Evolutionary conservation across 92 coral and sea anemone species (phyloP).

Genomic region (Umimayanthus kanabou): DNA sequence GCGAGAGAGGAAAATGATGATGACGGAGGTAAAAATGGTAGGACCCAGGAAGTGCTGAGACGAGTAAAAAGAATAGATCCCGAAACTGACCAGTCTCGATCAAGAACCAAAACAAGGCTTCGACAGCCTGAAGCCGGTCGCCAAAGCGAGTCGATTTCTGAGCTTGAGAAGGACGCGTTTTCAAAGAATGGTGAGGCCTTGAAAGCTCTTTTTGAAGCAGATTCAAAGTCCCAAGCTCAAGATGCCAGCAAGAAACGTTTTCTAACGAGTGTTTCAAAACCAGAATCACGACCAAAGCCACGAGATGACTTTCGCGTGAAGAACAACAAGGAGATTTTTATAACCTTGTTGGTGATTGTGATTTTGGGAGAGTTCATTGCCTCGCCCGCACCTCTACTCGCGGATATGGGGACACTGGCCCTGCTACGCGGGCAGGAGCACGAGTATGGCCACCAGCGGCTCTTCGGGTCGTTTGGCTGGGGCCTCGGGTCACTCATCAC

Average conservation of each 20-base stretch:
- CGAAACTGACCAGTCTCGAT: background rate
- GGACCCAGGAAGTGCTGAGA: background rate
- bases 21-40: background rate
- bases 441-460: constrained; percentile 76
- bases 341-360: constrained; percentile 72
- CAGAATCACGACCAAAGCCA: constrained; percentile 55
- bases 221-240: background rate
- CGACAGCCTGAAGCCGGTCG: no score
- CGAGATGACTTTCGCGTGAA: constrained; percentile 72
- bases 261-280: background rate
- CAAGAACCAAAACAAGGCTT: background rate
- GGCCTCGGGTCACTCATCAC: constrained; percentile 76
- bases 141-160: background rate
- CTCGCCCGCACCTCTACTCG: constrained; percentile 87
- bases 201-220: background rate
- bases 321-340: constrained; percentile 71
- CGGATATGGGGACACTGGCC: constrained; percentile 79
- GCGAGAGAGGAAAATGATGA: background rate
- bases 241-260: background rate
- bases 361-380: constrained; percentile 81
- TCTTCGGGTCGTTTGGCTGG: constrained; percentile 90
- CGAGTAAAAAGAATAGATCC: background rate
- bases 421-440: constrained; percentile 77
- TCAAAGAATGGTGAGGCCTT: constrained; percentile 9
- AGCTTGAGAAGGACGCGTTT: background rate